phyloP scores from a whole-genome alignment of 2,113 vertebrate species.

The Isichthys henryi region DNA sequence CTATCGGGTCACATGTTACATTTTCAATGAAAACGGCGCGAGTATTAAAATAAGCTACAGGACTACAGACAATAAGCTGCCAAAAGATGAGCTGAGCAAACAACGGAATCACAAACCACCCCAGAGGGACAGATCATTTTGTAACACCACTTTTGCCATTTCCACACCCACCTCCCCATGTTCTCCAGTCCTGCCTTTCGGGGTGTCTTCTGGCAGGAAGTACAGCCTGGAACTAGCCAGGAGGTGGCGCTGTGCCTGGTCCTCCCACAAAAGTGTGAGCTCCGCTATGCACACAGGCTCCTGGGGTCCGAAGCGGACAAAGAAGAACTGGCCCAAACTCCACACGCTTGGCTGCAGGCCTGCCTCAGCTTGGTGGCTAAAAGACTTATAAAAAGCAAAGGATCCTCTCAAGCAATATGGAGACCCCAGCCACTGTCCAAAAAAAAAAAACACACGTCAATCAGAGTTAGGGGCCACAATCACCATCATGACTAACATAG shows the following conservation, averaged over 20 bases:
- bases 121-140: not conserved
- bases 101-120: not conserved
- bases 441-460: not conserved
- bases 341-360: not conserved
- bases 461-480: not conserved
- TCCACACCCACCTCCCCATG: constrained; percentile 27
- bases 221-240: constrained; percentile 29
- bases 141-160: not conserved
- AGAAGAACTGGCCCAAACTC: constrained; percentile 28
- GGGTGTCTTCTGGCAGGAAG: constrained; percentile 32
- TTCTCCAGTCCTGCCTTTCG: constrained; percentile 24
- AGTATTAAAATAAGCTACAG: not conserved
- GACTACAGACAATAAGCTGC: not conserved
- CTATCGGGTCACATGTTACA: not conserved
- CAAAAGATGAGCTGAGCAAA: not conserved
- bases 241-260: constrained; percentile 23
- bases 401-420: constrained; percentile 28
- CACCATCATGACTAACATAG: not conserved
- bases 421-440: constrained; percentile 26
- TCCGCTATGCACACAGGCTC: constrained; percentile 33
- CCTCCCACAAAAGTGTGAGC: constrained; percentile 32
- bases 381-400: constrained; percentile 31
- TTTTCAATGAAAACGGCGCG: not conserved
- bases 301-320: constrained; percentile 25
- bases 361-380: constrained; percentile 10